Evolutionary conservation across 35 echinoderm and acorn worm genomes (phyloP).

Genomic region (Patiria miniata): DNA sequence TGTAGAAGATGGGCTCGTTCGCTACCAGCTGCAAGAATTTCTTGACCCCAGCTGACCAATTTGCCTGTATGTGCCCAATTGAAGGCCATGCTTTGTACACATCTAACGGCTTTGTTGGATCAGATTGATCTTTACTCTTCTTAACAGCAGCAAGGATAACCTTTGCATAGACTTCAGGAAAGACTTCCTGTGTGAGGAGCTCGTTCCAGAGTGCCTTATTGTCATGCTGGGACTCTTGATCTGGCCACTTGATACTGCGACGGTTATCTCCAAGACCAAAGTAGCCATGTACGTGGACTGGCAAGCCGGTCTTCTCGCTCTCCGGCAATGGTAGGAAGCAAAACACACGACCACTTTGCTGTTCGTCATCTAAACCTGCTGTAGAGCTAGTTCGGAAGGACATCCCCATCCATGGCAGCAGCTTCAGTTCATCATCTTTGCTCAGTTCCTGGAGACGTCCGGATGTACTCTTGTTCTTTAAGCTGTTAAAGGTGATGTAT

Average conservation of each 20-base stretch:
- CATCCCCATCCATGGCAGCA: constrained; percentile 82
- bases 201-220: constrained; percentile 77
- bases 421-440: constrained; percentile 23
- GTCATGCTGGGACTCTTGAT: constrained; percentile 66
- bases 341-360: constrained; percentile 57
- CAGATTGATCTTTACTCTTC: neutral
- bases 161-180: constrained; percentile 65
- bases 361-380: neutral
- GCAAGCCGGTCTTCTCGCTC: constrained; percentile 68
- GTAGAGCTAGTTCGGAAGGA: constrained; percentile 45
- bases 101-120: neutral
- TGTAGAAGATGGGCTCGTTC: constrained; percentile 59
- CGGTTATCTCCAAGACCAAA: constrained; percentile 85
- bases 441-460: constrained; percentile 37
- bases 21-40: constrained; percentile 41
- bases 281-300: constrained; percentile 88
- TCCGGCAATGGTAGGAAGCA: constrained; percentile 88
- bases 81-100: constrained; percentile 80
- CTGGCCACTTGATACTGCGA: constrained; percentile 75
- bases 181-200: constrained; percentile 58
- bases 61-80: neutral
- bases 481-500: constrained; percentile 37
- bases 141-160: constrained; percentile 38
- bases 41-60: constrained; percentile 55
- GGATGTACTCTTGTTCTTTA: neutral